phyloP scores from a whole-genome alignment of 2,797 vertebrate genomes.

The Megaceryle alcyon region DNA sequence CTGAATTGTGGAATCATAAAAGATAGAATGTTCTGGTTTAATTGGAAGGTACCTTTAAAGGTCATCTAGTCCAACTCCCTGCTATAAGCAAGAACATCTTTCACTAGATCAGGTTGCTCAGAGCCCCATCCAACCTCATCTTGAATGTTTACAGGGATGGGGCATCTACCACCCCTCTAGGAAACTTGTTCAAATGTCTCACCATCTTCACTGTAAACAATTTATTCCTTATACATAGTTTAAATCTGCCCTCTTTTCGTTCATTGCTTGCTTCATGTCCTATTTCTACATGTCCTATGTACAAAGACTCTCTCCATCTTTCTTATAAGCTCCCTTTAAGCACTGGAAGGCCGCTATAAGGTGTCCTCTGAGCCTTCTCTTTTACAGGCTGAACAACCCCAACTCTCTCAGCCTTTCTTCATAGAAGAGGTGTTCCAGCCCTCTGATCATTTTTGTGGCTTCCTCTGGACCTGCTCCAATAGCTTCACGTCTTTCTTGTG shows the following conservation, averaged over 20 bases:
- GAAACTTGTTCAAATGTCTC: background rate
- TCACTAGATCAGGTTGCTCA: background rate
- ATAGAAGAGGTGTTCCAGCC: background rate
- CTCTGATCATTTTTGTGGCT: background rate
- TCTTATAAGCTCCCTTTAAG: background rate
- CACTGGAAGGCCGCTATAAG: background rate
- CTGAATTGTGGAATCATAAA: background rate
- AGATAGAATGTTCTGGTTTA: background rate
- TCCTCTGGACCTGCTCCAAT: background rate
- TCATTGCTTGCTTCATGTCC: background rate
- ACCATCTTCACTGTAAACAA: background rate
- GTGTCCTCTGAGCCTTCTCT: background rate
- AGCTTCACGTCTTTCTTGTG: background rate
- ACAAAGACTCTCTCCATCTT: background rate
- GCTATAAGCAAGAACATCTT: background rate
- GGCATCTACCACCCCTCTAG: background rate
- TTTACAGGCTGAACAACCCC: background rate
- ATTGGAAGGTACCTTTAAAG: background rate
- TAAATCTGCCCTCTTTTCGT: background rate
- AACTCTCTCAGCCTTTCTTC: background rate
- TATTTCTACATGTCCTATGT: background rate
- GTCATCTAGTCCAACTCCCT: background rate
- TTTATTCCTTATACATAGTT: too few species aligned
- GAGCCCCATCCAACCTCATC: too few species aligned
- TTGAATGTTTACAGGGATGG: background rate